These are phyloP conservation scores for Heliconius himera DNA, from an alignment of 1,140 invertebrate species.

Conservation along the genomic window DNA sequence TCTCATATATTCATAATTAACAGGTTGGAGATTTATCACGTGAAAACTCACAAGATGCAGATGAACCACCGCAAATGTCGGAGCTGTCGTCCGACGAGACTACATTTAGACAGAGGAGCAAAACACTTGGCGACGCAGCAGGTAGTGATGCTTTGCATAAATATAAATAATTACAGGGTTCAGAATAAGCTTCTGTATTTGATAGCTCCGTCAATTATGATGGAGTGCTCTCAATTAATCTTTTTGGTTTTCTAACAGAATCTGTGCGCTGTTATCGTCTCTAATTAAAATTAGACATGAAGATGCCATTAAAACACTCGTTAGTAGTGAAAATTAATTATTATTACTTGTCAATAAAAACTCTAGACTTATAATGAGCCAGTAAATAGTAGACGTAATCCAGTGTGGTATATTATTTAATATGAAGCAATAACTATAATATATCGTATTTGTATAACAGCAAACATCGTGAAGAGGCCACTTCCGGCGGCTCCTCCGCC, in stretches of 20 bases:
- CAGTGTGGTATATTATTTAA: not conserved
- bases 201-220: too few relatives aligned
- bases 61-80: slow-evolving; percentile 77
- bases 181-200: too few relatives aligned
- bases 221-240: too few relatives aligned
- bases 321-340: too few relatives aligned
- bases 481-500: slow-evolving; percentile 54
- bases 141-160: slow-evolving; percentile 72
- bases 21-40: slow-evolving; percentile 87
- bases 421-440: not conserved
- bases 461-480: slow-evolving; percentile 45
- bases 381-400: not conserved
- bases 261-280: too few relatives aligned
- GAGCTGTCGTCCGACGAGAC: slow-evolving; percentile 76
- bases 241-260: too few relatives aligned
- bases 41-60: slow-evolving; percentile 82
- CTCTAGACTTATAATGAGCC: too few relatives aligned
- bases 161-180: too few relatives aligned
- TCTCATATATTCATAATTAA: not conserved
- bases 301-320: too few relatives aligned
- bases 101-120: slow-evolving; percentile 91
- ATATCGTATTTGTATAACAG: not conserved
- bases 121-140: slow-evolving; percentile 92
- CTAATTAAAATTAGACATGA: too few relatives aligned
- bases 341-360: too few relatives aligned